These are phyloP conservation scores for Cydia strobilella DNA, from an alignment of 1,140 invertebrate genomes.

Conservation along the genomic window DNA sequence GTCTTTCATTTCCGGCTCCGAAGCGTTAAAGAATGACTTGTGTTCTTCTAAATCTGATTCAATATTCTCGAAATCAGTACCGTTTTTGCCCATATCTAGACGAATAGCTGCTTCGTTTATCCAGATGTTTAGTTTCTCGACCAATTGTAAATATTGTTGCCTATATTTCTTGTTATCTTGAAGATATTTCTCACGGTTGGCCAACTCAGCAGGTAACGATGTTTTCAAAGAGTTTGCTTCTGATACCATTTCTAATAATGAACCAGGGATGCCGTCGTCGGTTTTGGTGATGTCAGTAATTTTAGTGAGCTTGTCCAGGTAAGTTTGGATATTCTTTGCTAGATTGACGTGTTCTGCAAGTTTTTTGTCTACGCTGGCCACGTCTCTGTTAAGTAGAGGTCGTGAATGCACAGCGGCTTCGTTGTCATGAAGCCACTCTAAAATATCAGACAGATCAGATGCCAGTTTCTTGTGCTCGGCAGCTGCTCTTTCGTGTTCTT, in stretches of 20 bases:
- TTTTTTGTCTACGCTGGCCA: constrained; percentile 90
- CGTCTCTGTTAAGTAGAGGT: constrained; percentile 89
- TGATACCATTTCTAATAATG: constrained; percentile 90
- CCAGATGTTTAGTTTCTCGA: constrained; percentile 92
- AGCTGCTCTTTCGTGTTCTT: constrained; percentile 92
- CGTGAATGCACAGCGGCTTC: constrained; percentile 91
- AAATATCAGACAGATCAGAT: constrained; percentile 88
- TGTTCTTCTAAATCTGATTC: constrained; percentile 91
- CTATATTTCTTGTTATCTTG: constrained; percentile 89
- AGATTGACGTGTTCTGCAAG: constrained; percentile 88
- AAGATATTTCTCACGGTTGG: constrained; percentile 89
- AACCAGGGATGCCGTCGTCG: constrained; percentile 88
- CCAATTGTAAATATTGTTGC: constrained; percentile 85
- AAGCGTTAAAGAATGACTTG: constrained; percentile 89
- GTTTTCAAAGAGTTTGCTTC: constrained; percentile 88
- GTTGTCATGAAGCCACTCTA: constrained; percentile 92
- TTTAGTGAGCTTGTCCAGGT: constrained; percentile 85
- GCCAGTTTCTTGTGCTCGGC: constrained; percentile 92
- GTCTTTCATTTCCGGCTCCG: constrained; percentile 88
- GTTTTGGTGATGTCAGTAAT: constrained; percentile 85
- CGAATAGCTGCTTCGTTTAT: constrained; percentile 90
- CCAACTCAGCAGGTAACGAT: constrained; percentile 88
- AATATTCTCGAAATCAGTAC: constrained; percentile 93
- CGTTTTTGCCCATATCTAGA: constrained; percentile 88
- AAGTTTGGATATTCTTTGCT: constrained; percentile 85